Evolutionary conservation across 2,797 vertebrate species (phyloP).

Genomic region (Steatocranus sp.): DNA sequence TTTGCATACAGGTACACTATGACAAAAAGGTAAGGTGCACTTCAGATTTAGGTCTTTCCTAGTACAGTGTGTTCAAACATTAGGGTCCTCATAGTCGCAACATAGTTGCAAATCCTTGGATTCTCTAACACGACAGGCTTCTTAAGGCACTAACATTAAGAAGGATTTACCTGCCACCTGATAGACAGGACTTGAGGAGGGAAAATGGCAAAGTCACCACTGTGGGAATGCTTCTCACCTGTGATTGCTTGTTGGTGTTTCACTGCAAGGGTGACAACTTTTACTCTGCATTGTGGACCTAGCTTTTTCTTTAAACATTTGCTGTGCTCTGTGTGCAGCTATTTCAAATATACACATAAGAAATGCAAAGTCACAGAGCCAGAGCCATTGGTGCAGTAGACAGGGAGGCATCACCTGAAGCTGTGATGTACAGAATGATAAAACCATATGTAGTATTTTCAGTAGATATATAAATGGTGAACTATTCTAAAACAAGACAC

Average conservation of each 20-base stretch:
- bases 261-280: slow-evolving; percentile 5
- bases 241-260: background rate
- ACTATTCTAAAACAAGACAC: background rate
- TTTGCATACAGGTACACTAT: background rate
- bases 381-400: slow-evolving; percentile 13
- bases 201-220: background rate
- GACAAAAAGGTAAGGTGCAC: background rate
- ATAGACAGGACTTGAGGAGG: slow-evolving; percentile 26
- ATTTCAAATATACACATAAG: slow-evolving; percentile 4
- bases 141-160: slow-evolving; percentile 49
- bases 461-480: background rate
- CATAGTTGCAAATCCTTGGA: slow-evolving; percentile 34
- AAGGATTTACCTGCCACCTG: slow-evolving; percentile 56
- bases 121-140: slow-evolving; percentile 32
- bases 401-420: background rate
- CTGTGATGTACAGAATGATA: background rate
- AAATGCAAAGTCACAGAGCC: background rate
- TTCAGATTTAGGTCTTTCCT: background rate
- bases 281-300: background rate
- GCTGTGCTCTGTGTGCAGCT: background rate
- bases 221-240: slow-evolving; percentile 6
- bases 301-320: slow-evolving; percentile 2
- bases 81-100: background rate
- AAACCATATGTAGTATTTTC: background rate
- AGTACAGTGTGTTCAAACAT: background rate